Percentiles rank a stretch among this genome's conserved stretches.
Evolutionary conservation across 2,113 vertebrate genomes (phyloP).

Genomic region (Smithornis capensis): DNA sequence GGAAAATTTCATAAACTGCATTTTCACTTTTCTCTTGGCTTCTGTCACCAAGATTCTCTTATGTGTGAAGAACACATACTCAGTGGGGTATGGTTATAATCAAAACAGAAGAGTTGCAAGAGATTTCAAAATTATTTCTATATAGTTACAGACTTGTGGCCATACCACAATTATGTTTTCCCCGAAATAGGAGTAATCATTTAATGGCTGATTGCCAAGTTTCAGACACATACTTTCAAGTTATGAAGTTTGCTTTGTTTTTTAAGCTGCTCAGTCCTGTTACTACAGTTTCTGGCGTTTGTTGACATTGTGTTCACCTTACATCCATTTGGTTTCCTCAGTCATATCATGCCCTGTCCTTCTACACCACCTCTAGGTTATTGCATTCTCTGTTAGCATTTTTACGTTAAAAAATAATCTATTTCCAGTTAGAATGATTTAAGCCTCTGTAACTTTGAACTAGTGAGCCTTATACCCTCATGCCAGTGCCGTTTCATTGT

Average conservation of each 20-base stretch:
- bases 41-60: not conserved
- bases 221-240: not conserved
- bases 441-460: not conserved
- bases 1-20: not conserved
- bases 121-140: not conserved
- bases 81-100: not conserved
- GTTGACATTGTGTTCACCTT: not conserved
- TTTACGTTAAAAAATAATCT: not conserved
- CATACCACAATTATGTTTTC: not conserved
- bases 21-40: not conserved
- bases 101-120: not conserved
- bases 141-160: not conserved
- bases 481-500: constrained; percentile 23
- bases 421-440: not conserved
- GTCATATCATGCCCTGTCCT: not conserved
- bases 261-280: not conserved
- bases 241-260: not conserved
- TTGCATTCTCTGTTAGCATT: not conserved
- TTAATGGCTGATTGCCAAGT: not conserved
- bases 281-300: not conserved
- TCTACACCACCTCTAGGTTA: rapidly evolving
- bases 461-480: not conserved
- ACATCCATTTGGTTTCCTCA: not conserved
- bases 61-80: not conserved
- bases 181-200: not conserved